Percentiles rank a stretch among this genome's conserved stretches.
Conservation (phyloP, 1,140 invertebrate genomes). For the Oreohelix idahoensis region DNA sequence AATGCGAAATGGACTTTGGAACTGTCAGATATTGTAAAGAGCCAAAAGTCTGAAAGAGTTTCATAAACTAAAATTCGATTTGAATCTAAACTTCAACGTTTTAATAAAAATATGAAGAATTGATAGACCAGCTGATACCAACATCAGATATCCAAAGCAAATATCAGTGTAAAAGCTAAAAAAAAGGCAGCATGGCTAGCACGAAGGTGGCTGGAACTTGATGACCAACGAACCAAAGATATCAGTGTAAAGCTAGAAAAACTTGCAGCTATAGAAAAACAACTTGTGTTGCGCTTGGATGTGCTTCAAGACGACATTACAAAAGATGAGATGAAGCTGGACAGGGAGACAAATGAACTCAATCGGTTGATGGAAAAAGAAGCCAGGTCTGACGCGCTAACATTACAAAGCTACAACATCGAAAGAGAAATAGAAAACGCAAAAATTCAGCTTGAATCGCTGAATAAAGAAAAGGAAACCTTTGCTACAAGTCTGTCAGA, state of each 20-base stretch:
- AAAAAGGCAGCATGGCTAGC: slow-evolving; percentile 60
- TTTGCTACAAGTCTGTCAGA: slow-evolving; percentile 49
- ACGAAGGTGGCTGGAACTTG: slow-evolving; percentile 58
- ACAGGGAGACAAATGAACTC: slow-evolving; percentile 52
- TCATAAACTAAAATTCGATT: slow-evolving; percentile 54
- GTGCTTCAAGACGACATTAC: slow-evolving; percentile 55
- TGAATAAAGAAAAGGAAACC: slow-evolving; percentile 53
- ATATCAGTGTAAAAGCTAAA: slow-evolving; percentile 61
- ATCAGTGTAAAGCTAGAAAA: slow-evolving; percentile 58
- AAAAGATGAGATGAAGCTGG: slow-evolving; percentile 52
- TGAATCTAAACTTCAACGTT: slow-evolving; percentile 60
- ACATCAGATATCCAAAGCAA: no score
- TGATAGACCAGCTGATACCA: no score
- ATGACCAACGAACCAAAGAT: slow-evolving; percentile 63
- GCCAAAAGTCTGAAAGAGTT: slow-evolving; percentile 48
- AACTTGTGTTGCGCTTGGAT: slow-evolving; percentile 51
- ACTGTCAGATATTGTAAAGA: slow-evolving; percentile 48
- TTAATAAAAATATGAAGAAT: no score
- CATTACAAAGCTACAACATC: slow-evolving; percentile 51
- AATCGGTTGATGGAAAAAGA: slow-evolving; percentile 59
- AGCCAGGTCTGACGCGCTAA: slow-evolving; percentile 54
- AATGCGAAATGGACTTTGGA: no score
- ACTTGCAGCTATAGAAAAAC: slow-evolving; percentile 47
- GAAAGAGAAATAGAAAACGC: slow-evolving; percentile 45
- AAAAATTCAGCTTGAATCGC: slow-evolving; percentile 42